These are phyloP conservation scores for Acanthochromis polyacanthus DNA, from an alignment of 2,113 vertebrate species.

Conservation along the genomic window DNA sequence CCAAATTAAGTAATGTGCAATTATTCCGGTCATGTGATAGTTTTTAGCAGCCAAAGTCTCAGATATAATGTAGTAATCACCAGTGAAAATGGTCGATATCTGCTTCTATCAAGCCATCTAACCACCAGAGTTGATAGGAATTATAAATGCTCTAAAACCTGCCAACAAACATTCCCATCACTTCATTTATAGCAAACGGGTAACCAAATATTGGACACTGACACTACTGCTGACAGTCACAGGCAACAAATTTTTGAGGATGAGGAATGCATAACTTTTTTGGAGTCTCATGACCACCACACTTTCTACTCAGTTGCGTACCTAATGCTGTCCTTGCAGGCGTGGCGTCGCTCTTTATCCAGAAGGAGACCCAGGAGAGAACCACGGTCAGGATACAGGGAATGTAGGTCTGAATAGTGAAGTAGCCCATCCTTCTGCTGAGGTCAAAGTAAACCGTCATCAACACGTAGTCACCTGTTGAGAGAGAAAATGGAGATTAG, in stretches of 20 bases:
- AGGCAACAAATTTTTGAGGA: background rate
- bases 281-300: no score
- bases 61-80: slow-evolving; percentile 4
- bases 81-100: background rate
- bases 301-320: slow-evolving; percentile 55
- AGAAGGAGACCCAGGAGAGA: slow-evolving; percentile 98
- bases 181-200: slow-evolving; percentile 10
- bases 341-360: slow-evolving; percentile 98
- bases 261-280: no score
- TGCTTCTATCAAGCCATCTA: slow-evolving; percentile 2
- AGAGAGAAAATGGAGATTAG: background rate
- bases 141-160: slow-evolving; percentile 22
- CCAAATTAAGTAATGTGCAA: background rate
- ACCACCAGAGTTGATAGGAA: slow-evolving; percentile 23
- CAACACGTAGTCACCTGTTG: slow-evolving; percentile 93
- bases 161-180: background rate
- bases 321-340: slow-evolving; percentile 95
- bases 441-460: slow-evolving; percentile 98
- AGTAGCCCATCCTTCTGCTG: slow-evolving; percentile 97
- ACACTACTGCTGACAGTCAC: background rate
- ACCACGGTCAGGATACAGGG: slow-evolving; percentile 97
- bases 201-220: background rate
- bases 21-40: slow-evolving; percentile 14
- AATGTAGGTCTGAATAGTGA: slow-evolving; percentile 98
- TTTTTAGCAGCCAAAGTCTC: slow-evolving; percentile 4